Evolutionary conservation across 2,113 vertebrate genomes (phyloP).

Genomic region (Strix uralensis): DNA sequence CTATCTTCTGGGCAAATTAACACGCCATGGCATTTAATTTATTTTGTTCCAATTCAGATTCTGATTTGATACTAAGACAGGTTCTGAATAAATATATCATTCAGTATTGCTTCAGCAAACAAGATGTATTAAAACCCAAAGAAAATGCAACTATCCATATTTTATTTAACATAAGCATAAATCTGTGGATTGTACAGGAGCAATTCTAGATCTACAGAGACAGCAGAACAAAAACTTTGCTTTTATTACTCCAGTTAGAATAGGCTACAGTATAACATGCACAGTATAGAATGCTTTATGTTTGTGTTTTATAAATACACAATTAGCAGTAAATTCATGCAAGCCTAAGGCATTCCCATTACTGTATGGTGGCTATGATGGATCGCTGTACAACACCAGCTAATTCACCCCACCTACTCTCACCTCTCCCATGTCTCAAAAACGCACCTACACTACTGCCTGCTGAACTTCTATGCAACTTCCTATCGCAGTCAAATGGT

Average conservation of each 20-base stretch:
- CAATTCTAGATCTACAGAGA: neutral
- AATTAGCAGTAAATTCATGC: neutral
- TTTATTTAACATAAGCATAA: neutral
- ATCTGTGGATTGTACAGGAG: neutral
- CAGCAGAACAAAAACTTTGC: neutral
- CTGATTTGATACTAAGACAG: neutral
- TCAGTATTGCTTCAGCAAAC: neutral
- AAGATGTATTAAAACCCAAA: neutral
- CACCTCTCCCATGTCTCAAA: neutral
- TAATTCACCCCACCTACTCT: neutral
- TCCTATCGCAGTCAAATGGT: neutral
- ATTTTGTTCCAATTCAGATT: neutral
- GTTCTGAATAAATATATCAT: conserved; percentile 10
- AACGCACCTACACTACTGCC: accelerated
- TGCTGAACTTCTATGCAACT: neutral
- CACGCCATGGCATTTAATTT: neutral
- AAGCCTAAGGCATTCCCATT: neutral
- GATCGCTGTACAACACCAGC: neutral
- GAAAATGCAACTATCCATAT: neutral
- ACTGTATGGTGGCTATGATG: neutral
- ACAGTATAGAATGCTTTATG: neutral
- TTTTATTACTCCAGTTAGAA: neutral
- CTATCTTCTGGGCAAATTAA: neutral
- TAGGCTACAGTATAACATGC: neutral
- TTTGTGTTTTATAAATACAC: neutral